Base-by-base conservation (phyloP, 1,140 invertebrate genomes). In the Philopotamus ludificatus region DNA sequence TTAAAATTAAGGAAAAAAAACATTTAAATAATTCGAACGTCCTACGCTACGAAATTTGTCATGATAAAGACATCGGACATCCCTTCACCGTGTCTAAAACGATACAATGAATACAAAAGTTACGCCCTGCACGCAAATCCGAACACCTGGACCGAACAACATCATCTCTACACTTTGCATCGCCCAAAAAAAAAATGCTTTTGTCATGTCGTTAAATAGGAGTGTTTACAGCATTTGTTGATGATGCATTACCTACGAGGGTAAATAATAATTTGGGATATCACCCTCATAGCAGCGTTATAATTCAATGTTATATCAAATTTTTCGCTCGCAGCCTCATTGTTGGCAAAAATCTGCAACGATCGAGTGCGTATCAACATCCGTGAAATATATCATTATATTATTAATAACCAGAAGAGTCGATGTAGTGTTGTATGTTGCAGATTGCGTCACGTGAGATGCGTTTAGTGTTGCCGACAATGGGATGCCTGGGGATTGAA, bases 361-460 rank as follows among this genome's bases (percentile, higher is more conserved):
- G 20, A 23, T 59, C 28, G 63, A 60, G 55, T 54, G 28, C 3
- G 20, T 26, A 26, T 63, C 54, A 65, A 63, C 45, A 65, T 57
- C 63, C 67, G 47, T 69, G 50, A 69, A 69, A 69, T 69, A 57
- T 63, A 66, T 63, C 63, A 69, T 66, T 69, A 66, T 65, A 69
- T 69, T 65, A 66, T 69, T 63, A 69, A 69, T 69, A 51, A 51
- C 25, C 22, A 15, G 57, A 47, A 49, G 16, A 3, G 23, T 50
- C 50, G 20, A 21, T 26, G 53, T 55, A 39, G 21, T 18, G 50
- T 64, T 54, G 42, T 3, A 28, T 41, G 39, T 28, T 65, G 51
- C 41, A 65, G 54, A 51, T 51, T 49, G 54, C 55, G 44, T 65
- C 63, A 59, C 63, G 63, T 49, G 49, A 65, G 57, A 65, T 59